Evolutionary conservation across 30 jellyfish, hydroid and myxozoan genomes (phyloP), one percentile per base, ranked within the genome.

Genomic region (Turritopsis dohrnii): DNA sequence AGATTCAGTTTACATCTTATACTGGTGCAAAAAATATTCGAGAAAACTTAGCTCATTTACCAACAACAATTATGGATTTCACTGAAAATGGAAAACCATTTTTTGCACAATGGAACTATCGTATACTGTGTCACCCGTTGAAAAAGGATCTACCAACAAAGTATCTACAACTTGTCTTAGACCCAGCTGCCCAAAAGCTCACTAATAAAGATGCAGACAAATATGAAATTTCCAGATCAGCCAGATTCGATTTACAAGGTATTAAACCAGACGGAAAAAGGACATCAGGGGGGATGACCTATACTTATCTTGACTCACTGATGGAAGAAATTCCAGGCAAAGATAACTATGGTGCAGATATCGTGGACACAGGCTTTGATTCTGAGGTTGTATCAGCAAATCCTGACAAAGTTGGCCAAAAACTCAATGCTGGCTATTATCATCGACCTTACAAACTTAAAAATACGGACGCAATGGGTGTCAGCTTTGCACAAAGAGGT

Each of bases 61-160:
- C 97, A 72, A 92, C 97, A n/a, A 87, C 96, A 17, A 84, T 92
- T 80, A 88, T 88, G 96, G 89, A 89, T 23, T 87, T 79, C 41
- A 88, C 73, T 18, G 81, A 91, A 52, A 90, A 84, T 20, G 75
- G 94, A 16, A 84, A 77, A 29, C 97, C 97, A 29, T 87, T 83
- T 22, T 84, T 92, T 54, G 97, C 97, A 9, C 97, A 92, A 71
- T 92, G 97, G 97, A 92, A 92, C 93, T 92, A 92, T 89, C 75
- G 97, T 52, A 92, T 92, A 53, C 28, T 76, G 21, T 92, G 97
- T 72, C 97, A 92, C 73, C 94, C 94, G 4, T 76, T 92, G 87
- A 84, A 84, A 52, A 66, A 84, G 65, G 89, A 87, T 69, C 94
- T 92, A 53, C 97, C 97, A 4, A 25, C 80, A 13, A 86, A 81